These are phyloP conservation scores for Tautogolabrus adspersus DNA, from an alignment of 2,113 vertebrate genomes.

Conservation along the genomic window DNA sequence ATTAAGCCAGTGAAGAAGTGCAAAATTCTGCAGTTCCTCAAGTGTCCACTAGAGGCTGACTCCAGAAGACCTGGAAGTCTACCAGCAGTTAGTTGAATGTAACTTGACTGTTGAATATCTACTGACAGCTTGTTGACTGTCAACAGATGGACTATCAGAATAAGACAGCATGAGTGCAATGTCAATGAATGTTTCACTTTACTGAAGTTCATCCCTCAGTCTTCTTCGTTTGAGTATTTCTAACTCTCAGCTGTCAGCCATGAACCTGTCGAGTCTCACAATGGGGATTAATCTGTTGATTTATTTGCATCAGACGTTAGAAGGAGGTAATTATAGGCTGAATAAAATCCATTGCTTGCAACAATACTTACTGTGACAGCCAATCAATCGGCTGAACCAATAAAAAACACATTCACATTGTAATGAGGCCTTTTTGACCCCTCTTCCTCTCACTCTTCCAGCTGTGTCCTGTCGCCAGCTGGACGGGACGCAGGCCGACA, in stretches of 20 bases:
- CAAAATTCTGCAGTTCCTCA: too few species aligned
- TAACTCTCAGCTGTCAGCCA: not conserved
- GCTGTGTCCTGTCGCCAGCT: constrained; percentile 96
- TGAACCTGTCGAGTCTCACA: not conserved
- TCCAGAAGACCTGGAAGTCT: too few species aligned
- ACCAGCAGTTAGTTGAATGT: too few species aligned
- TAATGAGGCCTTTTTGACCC: constrained; percentile 29
- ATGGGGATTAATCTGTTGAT: not conserved
- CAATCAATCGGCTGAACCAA: constrained; percentile 11
- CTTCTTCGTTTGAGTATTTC: not conserved
- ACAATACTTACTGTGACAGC: not conserved
- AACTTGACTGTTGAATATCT: too few species aligned
- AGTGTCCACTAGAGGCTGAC: too few species aligned
- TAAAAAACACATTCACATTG: constrained; percentile 14
- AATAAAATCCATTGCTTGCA: not conserved
- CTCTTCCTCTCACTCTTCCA: constrained; percentile 67
- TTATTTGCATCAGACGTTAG: not conserved
- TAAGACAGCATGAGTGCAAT: not conserved
- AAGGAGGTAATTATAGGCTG: not conserved
- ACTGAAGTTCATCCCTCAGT: not conserved
- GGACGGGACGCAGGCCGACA: constrained; percentile 90
- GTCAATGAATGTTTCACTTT: not conserved
- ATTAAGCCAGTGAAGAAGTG: too few species aligned
- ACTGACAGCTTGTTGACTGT: too few species aligned
- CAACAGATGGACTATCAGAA: too few species aligned